Conservation (phyloP, 2,888 invertebrate genomes). For the Xanthorhoe spadicearia region DNA sequence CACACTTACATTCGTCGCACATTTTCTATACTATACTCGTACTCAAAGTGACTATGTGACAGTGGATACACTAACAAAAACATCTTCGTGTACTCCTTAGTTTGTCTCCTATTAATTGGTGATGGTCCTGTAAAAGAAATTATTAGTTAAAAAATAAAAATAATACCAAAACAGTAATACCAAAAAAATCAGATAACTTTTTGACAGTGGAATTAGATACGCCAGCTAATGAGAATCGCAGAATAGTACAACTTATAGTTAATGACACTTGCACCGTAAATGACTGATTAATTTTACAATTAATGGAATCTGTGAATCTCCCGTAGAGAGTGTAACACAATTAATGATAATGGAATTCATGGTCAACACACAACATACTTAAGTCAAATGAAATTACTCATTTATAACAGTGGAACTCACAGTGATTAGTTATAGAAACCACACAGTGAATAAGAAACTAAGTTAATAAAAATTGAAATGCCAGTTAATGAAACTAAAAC, state of each 20-base stretch:
- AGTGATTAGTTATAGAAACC: too few species aligned
- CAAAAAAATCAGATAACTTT: too few species aligned
- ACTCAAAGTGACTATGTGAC: conserved; percentile 37
- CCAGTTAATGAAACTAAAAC: neutral
- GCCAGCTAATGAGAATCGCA: too few species aligned
- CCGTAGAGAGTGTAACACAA: neutral
- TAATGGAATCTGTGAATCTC: too few species aligned
- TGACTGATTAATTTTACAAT: too few species aligned
- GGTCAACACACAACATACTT: too few species aligned
- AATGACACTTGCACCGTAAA: too few species aligned
- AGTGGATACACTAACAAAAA: conserved; percentile 31
- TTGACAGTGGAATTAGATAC: too few species aligned
- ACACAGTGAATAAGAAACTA: neutral
- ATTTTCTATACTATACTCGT: conserved; percentile 9
- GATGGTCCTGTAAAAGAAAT: conserved; percentile 26
- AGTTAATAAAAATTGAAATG: neutral
- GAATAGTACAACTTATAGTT: too few species aligned
- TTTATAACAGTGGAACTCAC: conserved; percentile 1
- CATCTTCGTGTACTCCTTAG: conserved; percentile 11
- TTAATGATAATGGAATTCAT: neutral
- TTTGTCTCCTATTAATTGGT: conserved; percentile 6
- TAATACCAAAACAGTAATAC: too few species aligned
- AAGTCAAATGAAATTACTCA: too few species aligned
- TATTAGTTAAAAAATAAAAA: neutral
- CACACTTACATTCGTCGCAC: conserved; percentile 18